Evolutionary conservation across 2,113 vertebrate genomes (phyloP).

Genomic region (Physeter macrocephalus): DNA sequence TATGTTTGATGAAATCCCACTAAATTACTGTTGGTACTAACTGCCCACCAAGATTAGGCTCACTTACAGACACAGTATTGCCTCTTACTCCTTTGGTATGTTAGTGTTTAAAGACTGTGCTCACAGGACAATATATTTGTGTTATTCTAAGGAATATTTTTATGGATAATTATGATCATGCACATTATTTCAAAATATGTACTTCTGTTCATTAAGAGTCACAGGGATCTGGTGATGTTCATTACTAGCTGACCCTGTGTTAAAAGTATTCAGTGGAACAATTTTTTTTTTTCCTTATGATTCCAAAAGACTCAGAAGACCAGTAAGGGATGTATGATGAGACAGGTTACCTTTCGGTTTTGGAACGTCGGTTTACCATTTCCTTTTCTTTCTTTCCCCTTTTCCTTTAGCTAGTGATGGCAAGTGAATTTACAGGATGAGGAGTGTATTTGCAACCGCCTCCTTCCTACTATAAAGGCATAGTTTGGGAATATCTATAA

Average conservation of each 20-base stretch:
- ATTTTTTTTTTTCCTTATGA: not conserved
- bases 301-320: not conserved
- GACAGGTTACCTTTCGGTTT: not conserved
- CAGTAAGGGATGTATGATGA: not conserved
- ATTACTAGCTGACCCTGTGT: not conserved
- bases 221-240: not conserved
- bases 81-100: not conserved
- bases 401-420: conserved; percentile 1
- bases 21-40: not conserved
- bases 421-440: not conserved
- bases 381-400: not conserved
- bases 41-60: not conserved
- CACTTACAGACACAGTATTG: not conserved
- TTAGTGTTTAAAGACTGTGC: not conserved
- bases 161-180: conserved; percentile 14
- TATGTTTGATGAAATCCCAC: not conserved
- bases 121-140: not conserved
- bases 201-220: not conserved
- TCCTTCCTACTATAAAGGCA: not conserved
- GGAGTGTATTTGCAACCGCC: not conserved
- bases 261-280: not conserved
- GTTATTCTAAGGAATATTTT: conserved; percentile 12
- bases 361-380: not conserved
- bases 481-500: not conserved
- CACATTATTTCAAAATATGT: conserved; percentile 64